Evolutionary conservation across 2,113 vertebrate genomes (phyloP).

Genomic region (Lucifuga dentata): DNA sequence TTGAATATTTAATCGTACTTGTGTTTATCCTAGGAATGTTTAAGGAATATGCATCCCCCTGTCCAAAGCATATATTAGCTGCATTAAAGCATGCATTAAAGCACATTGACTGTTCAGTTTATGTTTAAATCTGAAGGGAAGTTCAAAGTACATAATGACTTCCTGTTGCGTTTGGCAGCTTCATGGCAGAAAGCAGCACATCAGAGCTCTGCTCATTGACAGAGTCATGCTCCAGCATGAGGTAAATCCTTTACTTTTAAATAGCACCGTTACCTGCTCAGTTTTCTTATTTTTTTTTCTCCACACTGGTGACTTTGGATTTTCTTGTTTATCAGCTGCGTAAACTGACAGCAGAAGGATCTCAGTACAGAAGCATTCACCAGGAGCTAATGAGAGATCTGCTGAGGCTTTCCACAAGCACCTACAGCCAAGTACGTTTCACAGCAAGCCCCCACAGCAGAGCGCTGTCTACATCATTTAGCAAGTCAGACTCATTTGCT

Average conservation of each 20-base stretch:
- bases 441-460: neutral
- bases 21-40: neutral
- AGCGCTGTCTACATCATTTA: neutral
- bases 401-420: slow-evolving; percentile 93
- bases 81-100: neutral
- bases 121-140: neutral
- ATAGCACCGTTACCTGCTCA: neutral
- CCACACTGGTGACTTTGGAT: slow-evolving; percentile 26
- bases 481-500: neutral
- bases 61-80: neutral
- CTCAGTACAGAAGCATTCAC: slow-evolving; percentile 92
- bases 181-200: slow-evolving; percentile 95
- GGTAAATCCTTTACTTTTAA: slow-evolving; percentile 74
- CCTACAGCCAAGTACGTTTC: slow-evolving; percentile 92
- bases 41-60: neutral
- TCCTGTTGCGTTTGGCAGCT: slow-evolving; percentile 85
- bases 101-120: neutral
- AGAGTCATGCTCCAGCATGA: slow-evolving; percentile 98
- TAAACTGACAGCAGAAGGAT: slow-evolving; percentile 94
- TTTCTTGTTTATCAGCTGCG: slow-evolving; percentile 83
- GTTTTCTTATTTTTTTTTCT: neutral
- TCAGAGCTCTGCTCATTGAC: slow-evolving; percentile 94
- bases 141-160: neutral
- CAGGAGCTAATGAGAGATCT: slow-evolving; percentile 94
- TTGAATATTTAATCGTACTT: neutral